Conservation (phyloP, 2,888 invertebrate genomes). For the Protodeltote pygarga region DNA sequence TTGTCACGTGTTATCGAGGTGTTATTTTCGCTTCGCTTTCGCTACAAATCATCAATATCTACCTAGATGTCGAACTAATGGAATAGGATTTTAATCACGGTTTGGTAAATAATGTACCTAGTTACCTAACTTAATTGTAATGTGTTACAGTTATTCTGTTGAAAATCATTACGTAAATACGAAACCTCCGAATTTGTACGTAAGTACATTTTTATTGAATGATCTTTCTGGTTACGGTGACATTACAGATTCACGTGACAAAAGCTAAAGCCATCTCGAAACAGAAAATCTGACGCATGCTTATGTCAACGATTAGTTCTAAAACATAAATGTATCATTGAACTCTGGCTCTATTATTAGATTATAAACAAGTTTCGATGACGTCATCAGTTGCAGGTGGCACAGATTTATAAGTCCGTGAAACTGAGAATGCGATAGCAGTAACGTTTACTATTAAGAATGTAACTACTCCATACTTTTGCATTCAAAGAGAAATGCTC, state of each 20-base stretch:
- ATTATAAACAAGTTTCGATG: constrained; percentile 39
- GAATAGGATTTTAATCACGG: constrained; percentile 14
- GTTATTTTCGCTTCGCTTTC: constrained; percentile 76
- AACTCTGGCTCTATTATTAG: constrained; percentile 48
- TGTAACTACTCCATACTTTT: too few relatives aligned
- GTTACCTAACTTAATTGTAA: too few relatives aligned
- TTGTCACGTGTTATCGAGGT: constrained; percentile 61
- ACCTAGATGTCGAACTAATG: constrained; percentile 46
- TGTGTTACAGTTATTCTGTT: too few relatives aligned
- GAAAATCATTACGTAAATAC: too few relatives aligned
- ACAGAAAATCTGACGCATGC: constrained; percentile 16
- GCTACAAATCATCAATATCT: constrained; percentile 58
- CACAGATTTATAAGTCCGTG: constrained; percentile 28
- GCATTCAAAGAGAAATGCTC: too few relatives aligned
- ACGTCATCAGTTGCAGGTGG: constrained; percentile 44
- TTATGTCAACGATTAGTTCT: constrained; percentile 16
- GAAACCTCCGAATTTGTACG: too few relatives aligned
- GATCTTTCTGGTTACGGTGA: too few relatives aligned
- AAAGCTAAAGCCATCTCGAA: too few relatives aligned
- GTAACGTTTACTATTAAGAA: background rate
- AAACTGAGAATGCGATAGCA: constrained; percentile 5
- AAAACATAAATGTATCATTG: constrained; percentile 42
- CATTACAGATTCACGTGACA: too few relatives aligned
- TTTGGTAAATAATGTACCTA: constrained; percentile 5
- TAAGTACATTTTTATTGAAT: too few relatives aligned